Conservation (phyloP, 2,888 invertebrate species). For the Machimus rusticus region DNA sequence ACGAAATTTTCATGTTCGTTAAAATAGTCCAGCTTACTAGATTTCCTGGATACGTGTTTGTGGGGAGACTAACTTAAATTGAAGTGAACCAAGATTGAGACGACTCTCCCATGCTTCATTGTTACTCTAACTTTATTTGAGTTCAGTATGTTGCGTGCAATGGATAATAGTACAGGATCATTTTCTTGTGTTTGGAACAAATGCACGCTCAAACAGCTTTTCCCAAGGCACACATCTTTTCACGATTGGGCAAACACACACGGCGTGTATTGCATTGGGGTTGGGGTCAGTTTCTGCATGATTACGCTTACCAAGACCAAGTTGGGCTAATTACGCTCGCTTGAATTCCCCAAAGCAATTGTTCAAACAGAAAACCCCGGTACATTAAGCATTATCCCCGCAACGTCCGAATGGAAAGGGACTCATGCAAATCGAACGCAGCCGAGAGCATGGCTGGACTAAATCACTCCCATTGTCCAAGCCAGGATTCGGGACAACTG, state of each 20-base stretch:
- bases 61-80: neutral
- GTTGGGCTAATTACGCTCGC: neutral
- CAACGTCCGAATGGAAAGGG: neutral
- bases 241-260: neutral
- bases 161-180: neutral
- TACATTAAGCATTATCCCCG: neutral
- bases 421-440: neutral
- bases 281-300: neutral
- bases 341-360: neutral
- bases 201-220: neutral
- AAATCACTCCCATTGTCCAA: neutral
- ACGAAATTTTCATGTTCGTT: no score
- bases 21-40: no score
- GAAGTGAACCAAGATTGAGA: neutral
- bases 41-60: no score
- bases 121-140: neutral
- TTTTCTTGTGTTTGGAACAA: neutral
- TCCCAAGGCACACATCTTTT: neutral
- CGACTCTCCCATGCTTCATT: neutral
- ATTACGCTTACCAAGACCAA: neutral
- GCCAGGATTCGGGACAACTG: neutral
- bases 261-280: neutral
- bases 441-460: neutral
- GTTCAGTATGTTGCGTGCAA: neutral
- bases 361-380: neutral